A percentile compares a stretch with the other conserved stretches of the same genome.
Evolutionary conservation across 2,888 invertebrate genomes (phyloP).

Genomic region (Nomada fucata): DNA sequence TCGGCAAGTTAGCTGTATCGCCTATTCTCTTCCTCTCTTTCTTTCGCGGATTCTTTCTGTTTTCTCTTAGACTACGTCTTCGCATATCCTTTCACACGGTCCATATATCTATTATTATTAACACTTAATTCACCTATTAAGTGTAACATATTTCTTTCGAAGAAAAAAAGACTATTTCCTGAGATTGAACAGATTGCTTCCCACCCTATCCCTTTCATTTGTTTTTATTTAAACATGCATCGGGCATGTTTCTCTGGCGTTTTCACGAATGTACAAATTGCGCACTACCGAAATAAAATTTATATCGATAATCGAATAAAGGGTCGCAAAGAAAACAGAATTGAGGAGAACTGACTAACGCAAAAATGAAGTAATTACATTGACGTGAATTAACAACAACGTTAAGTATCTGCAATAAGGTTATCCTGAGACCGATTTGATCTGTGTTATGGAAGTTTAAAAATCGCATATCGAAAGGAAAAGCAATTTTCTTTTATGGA

Average conservation of each 20-base stretch:
- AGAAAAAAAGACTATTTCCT: conserved; percentile 23
- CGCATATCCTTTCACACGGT: conserved; percentile 51
- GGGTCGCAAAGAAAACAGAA: neutral
- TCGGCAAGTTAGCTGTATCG: conserved; percentile 59
- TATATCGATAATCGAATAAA: neutral
- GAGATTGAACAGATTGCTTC: conserved; percentile 64
- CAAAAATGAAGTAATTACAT: conserved; percentile 16
- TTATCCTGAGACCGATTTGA: conserved; percentile 20
- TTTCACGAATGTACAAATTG: conserved; percentile 30
- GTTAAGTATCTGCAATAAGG: conserved; percentile 39
- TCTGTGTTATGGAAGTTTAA: conserved; percentile 1
- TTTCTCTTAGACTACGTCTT: conserved; percentile 28
- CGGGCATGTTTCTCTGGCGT: conserved; percentile 15
- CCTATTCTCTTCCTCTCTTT: conserved; percentile 51
- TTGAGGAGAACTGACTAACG: conserved; percentile 15
- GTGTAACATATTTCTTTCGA: conserved; percentile 24
- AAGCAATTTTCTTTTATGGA: neutral
- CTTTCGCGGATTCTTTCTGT: conserved; percentile 42
- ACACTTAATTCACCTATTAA: conserved; percentile 36
- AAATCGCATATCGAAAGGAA: conserved; percentile 18
- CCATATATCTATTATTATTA: conserved; percentile 33
- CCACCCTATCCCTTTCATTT: conserved; percentile 31
- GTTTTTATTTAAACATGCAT: conserved; percentile 20
- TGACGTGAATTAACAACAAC: conserved; percentile 38
- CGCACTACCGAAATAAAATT: neutral